Evolutionary conservation across 1,140 invertebrate genomes (phyloP), one percentile per base, ranked within the genome.

Genomic region (Elysia chlorotica): DNA sequence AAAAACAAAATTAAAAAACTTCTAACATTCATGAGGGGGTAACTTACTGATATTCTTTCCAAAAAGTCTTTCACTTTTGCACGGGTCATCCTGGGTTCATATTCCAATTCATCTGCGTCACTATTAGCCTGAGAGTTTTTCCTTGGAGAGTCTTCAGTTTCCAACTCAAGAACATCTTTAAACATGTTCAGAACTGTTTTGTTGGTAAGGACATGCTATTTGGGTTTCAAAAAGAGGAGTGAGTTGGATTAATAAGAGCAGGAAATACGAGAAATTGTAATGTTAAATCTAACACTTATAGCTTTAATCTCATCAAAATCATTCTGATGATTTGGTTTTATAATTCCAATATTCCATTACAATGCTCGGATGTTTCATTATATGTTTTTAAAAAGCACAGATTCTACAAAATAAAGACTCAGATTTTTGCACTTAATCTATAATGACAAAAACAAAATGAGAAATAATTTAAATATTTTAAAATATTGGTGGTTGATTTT

Each of bases 41-140:
- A 17, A 59, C n/a, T n/a, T n/a, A n/a, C n/a, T n/a, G n/a, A n/a
- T n/a, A n/a, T 33, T 71, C 63, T 71, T 30, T 71, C 69, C 25
- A 71, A 19, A 10, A 71, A 57, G 30, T 71, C 57, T 28, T 53
- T 62, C 1, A 71, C 69, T 53, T 63, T 71, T 31, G 69, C 57
- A 30, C 69, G 28, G 10, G 69, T 71, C 69, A 71, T 25, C 36
- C 33, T 71, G 3, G 69, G 69, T 21, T 62, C 1, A 48, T 19
- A 30, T 14, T 63, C 69, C 23, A 71, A 69, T 5, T 38, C 37
- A 23, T 36, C 54, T 37, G 69, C 21, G 3, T 28, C 23, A 21
- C 5, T 2, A 31, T 38, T 23, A 31, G 30, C 41, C 25, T 36
- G 48, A 19, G 61, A 4, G n/a, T 4, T 48, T 62, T 33, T 3